Percentiles rank a stretch among this genome's conserved stretches.
Conservation (phyloP, 2,113 vertebrate species). For the Corythaeola cristata region DNA sequence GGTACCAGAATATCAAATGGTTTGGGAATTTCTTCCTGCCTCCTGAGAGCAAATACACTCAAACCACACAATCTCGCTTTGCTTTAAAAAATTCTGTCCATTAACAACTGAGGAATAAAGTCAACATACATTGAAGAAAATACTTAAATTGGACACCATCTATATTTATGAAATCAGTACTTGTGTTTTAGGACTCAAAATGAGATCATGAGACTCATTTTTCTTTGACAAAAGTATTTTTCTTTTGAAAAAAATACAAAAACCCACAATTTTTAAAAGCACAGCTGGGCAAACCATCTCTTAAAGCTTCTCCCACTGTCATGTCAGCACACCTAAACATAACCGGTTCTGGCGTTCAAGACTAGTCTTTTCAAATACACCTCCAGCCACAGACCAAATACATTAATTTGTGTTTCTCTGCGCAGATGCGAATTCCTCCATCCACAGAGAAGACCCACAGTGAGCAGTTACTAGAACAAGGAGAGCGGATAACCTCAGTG, state of each 20-base stretch:
- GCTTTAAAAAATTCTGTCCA: not conserved
- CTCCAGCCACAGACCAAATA: not conserved
- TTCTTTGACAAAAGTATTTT: not conserved
- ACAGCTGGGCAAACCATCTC: not conserved
- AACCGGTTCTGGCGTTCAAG: not conserved
- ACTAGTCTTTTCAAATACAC: not conserved
- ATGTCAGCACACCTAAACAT: rapidly evolving
- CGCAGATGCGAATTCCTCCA: not conserved
- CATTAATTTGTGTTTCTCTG: not conserved
- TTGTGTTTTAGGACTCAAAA: not conserved
- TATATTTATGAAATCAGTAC: not conserved
- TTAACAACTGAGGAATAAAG: not conserved
- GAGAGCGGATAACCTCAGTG: not conserved
- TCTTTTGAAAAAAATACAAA: not conserved
- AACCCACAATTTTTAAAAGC: not conserved
- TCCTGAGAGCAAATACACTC: not conserved
- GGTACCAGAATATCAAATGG: not conserved
- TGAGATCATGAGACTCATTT: not conserved
- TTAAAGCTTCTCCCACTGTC: not conserved
- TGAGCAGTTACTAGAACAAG: not conserved
- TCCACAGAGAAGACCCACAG: not conserved
- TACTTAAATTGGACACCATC: not conserved
- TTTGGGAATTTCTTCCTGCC: not conserved
- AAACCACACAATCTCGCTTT: not conserved
- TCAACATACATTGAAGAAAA: not conserved